These are phyloP conservation scores for Amphipoea oculea DNA, from an alignment of 2,888 invertebrate genomes.

Conservation along the genomic window DNA sequence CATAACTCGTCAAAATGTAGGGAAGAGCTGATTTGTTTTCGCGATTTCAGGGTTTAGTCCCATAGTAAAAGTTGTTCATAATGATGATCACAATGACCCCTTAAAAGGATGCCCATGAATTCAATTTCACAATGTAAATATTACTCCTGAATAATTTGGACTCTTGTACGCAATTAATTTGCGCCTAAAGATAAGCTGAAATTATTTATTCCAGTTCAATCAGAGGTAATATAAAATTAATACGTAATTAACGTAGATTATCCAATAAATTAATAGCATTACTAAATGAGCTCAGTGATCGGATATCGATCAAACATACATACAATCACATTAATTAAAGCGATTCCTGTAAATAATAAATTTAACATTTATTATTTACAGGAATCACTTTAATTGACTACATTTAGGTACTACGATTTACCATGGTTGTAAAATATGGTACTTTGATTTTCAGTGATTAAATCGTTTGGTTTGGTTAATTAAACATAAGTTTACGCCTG, in stretches of 20 bases:
- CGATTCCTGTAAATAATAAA: conserved; percentile 10
- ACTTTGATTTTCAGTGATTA: background rate
- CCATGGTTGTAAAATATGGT: background rate
- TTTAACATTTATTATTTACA: background rate
- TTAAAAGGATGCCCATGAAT: too few relatives aligned
- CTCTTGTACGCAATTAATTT: conserved; percentile 13
- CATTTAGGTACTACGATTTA: background rate
- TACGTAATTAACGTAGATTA: conserved; percentile 16
- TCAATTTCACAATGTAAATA: too few relatives aligned
- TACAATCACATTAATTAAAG: background rate
- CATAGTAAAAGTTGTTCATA: too few relatives aligned
- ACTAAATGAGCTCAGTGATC: conserved; percentile 21
- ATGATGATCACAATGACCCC: too few relatives aligned
- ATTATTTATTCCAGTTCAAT: conserved; percentile 22
- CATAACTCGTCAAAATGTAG: too few relatives aligned
- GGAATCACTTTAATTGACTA: background rate
- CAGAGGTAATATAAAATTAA: conserved; percentile 20
- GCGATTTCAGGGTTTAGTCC: too few relatives aligned
- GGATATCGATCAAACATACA: conserved; percentile 6
- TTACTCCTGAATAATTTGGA: background rate
- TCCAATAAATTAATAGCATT: conserved; percentile 23
- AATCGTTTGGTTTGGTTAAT: background rate
- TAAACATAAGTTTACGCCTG: background rate
- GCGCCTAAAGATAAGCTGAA: background rate
- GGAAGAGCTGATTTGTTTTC: too few relatives aligned